Evolutionary conservation across 2,797 vertebrate species (phyloP).

Genomic region (Rhynchotus rufescens): DNA sequence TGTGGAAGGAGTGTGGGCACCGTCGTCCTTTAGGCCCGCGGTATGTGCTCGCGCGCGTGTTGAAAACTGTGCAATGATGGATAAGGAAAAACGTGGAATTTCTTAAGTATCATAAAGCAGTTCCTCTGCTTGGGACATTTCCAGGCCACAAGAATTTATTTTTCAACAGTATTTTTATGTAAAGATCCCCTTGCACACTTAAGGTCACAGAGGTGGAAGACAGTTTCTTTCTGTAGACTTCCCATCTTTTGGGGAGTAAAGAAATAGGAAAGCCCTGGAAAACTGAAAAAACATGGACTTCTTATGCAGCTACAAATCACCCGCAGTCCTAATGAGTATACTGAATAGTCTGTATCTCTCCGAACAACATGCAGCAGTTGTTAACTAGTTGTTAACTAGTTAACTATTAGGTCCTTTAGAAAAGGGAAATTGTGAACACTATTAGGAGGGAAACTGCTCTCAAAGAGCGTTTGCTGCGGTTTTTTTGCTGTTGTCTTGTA

Average conservation of each 20-base stretch:
- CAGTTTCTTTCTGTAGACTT: not conserved
- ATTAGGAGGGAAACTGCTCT: not conserved
- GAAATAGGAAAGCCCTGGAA: not conserved
- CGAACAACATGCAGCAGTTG: not conserved
- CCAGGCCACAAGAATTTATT: conserved; percentile 31
- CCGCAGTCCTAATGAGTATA: not conserved
- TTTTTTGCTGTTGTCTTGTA: not conserved
- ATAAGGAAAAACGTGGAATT: not conserved
- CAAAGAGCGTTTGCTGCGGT: not conserved
- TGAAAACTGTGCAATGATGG: accelerated
- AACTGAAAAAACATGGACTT: not conserved
- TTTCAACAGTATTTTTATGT: not conserved
- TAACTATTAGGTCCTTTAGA: not conserved
- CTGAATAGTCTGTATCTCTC: not conserved
- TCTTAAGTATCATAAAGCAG: conserved; percentile 18
- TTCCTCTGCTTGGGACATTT: conserved; percentile 7
- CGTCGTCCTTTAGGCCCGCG: accelerated
- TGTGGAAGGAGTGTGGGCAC: not conserved
- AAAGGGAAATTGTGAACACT: not conserved
- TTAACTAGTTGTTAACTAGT: not conserved
- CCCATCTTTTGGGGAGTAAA: not conserved
- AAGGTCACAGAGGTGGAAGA: not conserved
- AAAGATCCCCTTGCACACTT: accelerated
- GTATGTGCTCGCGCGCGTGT: accelerated
- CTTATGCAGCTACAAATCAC: accelerated